Percentiles rank a stretch among this genome's conserved stretches.
Evolutionary conservation across 1,140 invertebrate genomes (phyloP).

Genomic region (Hirudo medicinalis): DNA sequence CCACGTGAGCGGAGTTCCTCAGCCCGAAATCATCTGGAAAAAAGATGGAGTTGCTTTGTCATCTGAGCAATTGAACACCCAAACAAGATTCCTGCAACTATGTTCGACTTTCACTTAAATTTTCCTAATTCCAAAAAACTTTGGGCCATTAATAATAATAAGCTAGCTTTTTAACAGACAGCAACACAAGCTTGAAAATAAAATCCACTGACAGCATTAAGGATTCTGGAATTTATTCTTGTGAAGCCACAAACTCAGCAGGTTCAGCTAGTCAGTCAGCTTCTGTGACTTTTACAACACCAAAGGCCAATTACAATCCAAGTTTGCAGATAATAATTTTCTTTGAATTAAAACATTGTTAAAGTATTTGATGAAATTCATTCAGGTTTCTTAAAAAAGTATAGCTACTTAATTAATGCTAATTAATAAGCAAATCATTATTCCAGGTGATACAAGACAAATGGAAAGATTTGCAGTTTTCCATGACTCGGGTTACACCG

Average conservation of each 20-base stretch:
- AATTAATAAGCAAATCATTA: conserved; percentile 19
- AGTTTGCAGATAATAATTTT: not conserved
- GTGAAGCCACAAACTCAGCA: conserved; percentile 56
- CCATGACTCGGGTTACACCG: conserved; percentile 60
- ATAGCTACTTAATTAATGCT: too few relatives aligned
- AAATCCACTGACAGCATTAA: conserved; percentile 54
- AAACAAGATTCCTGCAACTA: too few relatives aligned
- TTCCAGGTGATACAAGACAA: conserved; percentile 35
- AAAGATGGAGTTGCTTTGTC: conserved; percentile 24
- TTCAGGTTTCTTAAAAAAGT: too few relatives aligned
- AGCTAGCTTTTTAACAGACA: conserved; percentile 33
- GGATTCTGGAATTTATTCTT: conserved; percentile 65
- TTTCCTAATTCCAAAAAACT: too few relatives aligned
- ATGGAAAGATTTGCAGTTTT: conserved; percentile 58
- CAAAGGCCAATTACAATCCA: not conserved
- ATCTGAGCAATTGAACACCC: too few relatives aligned
- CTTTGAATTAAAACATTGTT: not conserved
- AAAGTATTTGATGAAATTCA: not conserved
- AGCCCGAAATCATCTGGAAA: conserved; percentile 33
- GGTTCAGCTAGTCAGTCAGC: conserved; percentile 58
- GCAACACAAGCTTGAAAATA: conserved; percentile 55
- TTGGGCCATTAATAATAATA: too few relatives aligned
- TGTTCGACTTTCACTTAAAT: conserved; percentile 8
- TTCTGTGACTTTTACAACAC: conserved; percentile 28
- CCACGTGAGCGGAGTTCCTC: conserved; percentile 37